Base-by-base conservation (phyloP, 2,113 vertebrate species). In the Apodemus speciosus region DNA sequence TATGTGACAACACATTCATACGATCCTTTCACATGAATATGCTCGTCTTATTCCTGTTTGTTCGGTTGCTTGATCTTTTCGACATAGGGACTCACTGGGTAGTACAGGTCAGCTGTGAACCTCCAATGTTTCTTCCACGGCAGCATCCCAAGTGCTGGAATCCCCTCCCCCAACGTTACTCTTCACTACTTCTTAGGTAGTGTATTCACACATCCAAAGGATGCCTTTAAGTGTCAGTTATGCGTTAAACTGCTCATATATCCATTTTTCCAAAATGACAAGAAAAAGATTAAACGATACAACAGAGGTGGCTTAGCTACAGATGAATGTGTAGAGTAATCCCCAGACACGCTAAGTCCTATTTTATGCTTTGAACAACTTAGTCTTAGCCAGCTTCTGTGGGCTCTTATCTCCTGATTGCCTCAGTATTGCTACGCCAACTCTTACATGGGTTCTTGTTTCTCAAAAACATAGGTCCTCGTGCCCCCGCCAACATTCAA, bases 401-500 rank as follows among this genome's bases (percentile, higher is more conserved):
- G 6, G 49, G 35, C 16, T 3, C 7, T 14, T 56, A 64, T 73
- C 21, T 51, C 53, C 69, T 4, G 72, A 72, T 15, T 30, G 15
- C 53, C 21, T 25, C 53, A 58, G 18, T 23, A 15, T 84, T 64
- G 20, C 71, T 40, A 72, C 46, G 60, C 46, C 58, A 90, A 38
- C 71, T 90, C 80, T 72, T 53, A 53, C 71, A 40, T n/a, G 1
- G 9, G 38, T 68, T 87, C 72, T 89, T 53, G n/a, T 97, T 96
- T 94, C 92, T 93, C 95, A 87, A 77, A 95, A 80, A 84, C 89
- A 0, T 69, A 98, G 98, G 98, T 96, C 98, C 98, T 71, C 81
- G 15, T 1, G 69, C 97, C 49, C 98, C 98, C n/a, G 95, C 1
- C 62, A 96, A 98, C 91, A 87, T 98, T 62, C 97, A 97, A 93